Percentiles rank a stretch among this genome's conserved stretches.
These are phyloP conservation scores for Augiades crinisus DNA, from an alignment of 2,888 invertebrate genomes.

Conservation along the genomic window DNA sequence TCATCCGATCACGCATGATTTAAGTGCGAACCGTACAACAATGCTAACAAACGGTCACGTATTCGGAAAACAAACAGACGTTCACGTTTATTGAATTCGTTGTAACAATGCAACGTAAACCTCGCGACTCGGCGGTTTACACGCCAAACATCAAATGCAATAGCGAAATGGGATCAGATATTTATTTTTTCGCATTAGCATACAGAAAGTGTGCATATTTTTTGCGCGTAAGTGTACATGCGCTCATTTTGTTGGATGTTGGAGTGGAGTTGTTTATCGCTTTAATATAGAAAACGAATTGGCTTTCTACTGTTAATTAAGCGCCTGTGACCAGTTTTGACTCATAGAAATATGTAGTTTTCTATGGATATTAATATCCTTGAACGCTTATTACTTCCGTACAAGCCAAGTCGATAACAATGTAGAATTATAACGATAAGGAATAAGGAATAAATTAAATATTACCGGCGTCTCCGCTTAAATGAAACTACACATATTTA, in stretches of 20 bases:
- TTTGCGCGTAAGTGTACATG: slow-evolving; percentile 14
- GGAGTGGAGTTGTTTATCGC: slow-evolving; percentile 21
- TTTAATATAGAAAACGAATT: slow-evolving; percentile 22
- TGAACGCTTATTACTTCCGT: too few species aligned
- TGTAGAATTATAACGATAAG: too few species aligned
- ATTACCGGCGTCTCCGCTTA: too few species aligned
- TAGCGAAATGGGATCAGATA: slow-evolving; percentile 10
- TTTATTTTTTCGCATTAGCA: slow-evolving; percentile 17
- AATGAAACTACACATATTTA: too few species aligned
- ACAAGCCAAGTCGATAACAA: too few species aligned
- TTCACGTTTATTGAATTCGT: slow-evolving; percentile 18
- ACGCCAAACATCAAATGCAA: background rate
- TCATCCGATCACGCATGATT: slow-evolving; percentile 74
- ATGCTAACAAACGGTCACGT: slow-evolving; percentile 50
- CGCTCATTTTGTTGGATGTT: slow-evolving; percentile 18
- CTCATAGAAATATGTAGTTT: slow-evolving; percentile 16
- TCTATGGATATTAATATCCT: slow-evolving; percentile 2
- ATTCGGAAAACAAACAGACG: slow-evolving; percentile 36
- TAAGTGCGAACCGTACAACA: slow-evolving; percentile 67
- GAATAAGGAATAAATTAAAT: too few species aligned
- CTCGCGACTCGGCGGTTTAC: slow-evolving; percentile 3
- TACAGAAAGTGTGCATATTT: slow-evolving; percentile 18
- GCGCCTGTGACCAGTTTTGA: slow-evolving; percentile 14
- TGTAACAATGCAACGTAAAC: slow-evolving; percentile 17
- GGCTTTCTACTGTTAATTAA: slow-evolving; percentile 18